Evolutionary conservation across 2,113 vertebrate species (phyloP).

Genomic region (Thalassarche chlororhynchos): DNA sequence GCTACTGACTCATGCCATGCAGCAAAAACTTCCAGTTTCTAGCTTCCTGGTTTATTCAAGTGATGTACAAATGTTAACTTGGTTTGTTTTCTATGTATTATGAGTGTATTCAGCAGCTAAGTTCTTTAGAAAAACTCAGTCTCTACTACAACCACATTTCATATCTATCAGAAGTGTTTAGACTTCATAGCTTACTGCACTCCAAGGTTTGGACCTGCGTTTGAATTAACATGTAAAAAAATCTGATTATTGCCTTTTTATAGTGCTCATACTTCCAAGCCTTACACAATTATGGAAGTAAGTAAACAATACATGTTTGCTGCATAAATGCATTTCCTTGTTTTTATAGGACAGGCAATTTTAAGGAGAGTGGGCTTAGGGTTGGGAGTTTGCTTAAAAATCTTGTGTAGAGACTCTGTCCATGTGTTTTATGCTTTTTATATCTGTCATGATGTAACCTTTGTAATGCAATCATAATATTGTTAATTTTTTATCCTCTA

Average conservation of each 20-base stretch:
- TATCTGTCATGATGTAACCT: neutral
- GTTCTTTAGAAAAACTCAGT: slow-evolving; percentile 76
- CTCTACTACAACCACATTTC: slow-evolving; percentile 83
- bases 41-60: neutral
- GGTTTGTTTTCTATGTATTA: neutral
- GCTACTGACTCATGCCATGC: neutral
- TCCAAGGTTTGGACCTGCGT: slow-evolving; percentile 80
- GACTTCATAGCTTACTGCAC: slow-evolving; percentile 67
- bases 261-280: slow-evolving; percentile 76
- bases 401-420: neutral
- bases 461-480: neutral
- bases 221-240: slow-evolving; percentile 80
- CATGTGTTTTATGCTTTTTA: neutral
- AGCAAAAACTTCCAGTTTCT: neutral
- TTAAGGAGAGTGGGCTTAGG: neutral
- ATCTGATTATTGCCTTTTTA: slow-evolving; percentile 75
- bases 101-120: slow-evolving; percentile 81
- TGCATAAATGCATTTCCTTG: neutral
- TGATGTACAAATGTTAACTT: neutral
- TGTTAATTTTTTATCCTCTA: neutral
- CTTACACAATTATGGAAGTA: slow-evolving; percentile 81
- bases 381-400: neutral
- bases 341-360: neutral
- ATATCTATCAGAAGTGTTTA: slow-evolving; percentile 74
- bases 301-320: neutral